Evolutionary conservation across 2,888 invertebrate species (phyloP).

Genomic region (Saturnia japonica): DNA sequence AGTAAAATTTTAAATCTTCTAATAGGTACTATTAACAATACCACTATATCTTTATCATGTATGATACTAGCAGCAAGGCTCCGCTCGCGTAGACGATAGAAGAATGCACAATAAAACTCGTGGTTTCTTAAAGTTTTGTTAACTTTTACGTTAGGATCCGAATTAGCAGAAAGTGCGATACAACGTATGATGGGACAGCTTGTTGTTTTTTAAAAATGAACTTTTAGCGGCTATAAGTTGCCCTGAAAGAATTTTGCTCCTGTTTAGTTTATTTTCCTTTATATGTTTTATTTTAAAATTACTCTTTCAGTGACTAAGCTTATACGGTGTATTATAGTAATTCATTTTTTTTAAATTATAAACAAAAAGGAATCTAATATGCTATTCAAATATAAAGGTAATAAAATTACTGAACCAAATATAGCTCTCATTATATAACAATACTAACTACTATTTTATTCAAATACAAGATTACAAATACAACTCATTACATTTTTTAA

Average conservation of each 20-base stretch:
- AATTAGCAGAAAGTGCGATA: too few relatives aligned
- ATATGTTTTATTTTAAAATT: neutral
- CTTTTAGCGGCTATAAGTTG: neutral
- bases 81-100: too few relatives aligned
- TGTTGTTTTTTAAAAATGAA: too few relatives aligned
- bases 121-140: neutral
- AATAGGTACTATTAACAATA: too few relatives aligned
- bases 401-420: conserved; percentile 5
- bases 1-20: too few relatives aligned
- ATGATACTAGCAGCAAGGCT: too few relatives aligned
- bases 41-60: too few relatives aligned
- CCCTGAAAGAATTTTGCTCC: neutral
- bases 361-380: neutral
- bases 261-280: neutral
- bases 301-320: neutral
- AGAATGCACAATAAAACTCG: neutral
- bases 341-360: neutral
- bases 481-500: conserved; percentile 5
- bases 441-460: neutral
- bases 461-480: neutral
- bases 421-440: neutral
- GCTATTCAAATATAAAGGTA: neutral
- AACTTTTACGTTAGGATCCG: neutral
- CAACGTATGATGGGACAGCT: too few relatives aligned
- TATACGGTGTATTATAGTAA: neutral